phyloP scores from a whole-genome alignment of 2,797 vertebrate species.

The Benthosema pterotum region DNA sequence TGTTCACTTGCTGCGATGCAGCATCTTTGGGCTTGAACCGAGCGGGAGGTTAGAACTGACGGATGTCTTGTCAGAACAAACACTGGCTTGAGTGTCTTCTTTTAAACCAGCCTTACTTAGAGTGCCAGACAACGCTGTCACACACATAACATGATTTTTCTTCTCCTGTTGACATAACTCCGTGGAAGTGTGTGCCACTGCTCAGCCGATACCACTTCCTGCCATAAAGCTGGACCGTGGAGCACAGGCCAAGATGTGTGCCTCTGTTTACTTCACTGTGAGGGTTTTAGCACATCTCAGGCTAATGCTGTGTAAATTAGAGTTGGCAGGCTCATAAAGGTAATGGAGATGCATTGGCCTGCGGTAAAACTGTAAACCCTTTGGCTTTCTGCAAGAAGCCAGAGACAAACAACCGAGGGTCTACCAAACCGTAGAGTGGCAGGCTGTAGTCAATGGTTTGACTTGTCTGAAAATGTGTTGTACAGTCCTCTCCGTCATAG shows the following conservation, averaged over 20 bases:
- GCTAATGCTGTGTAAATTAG: conserved; percentile 22
- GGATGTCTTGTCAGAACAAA: conserved; percentile 63
- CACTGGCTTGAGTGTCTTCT: conserved; percentile 56
- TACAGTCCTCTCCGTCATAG: no score
- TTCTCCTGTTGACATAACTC: conserved; percentile 44
- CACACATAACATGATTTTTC: conserved; percentile 10
- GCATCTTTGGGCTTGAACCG: conserved; percentile 51
- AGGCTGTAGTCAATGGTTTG: neutral
- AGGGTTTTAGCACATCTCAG: conserved; percentile 23
- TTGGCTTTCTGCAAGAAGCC: conserved; percentile 41
- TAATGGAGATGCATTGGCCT: conserved; percentile 18
- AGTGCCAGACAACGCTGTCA: conserved; percentile 40
- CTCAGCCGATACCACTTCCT: conserved; percentile 48
- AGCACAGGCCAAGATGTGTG: conserved; percentile 39
- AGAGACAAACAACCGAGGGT: conserved; percentile 12
- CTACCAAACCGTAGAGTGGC: neutral
- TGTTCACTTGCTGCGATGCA: conserved; percentile 39
- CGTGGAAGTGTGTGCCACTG: conserved; percentile 46
- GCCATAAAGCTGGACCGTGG: conserved; percentile 38
- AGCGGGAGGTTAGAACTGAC: conserved; percentile 60
- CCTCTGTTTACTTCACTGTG: conserved; percentile 32
- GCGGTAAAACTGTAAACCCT: conserved; percentile 25
- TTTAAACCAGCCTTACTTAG: conserved; percentile 47
- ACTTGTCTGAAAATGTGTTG: no score
- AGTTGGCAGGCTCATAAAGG: conserved; percentile 22